Evolutionary conservation across 2,113 vertebrate genomes (phyloP).

Genomic region (Rhombomys opimus): DNA sequence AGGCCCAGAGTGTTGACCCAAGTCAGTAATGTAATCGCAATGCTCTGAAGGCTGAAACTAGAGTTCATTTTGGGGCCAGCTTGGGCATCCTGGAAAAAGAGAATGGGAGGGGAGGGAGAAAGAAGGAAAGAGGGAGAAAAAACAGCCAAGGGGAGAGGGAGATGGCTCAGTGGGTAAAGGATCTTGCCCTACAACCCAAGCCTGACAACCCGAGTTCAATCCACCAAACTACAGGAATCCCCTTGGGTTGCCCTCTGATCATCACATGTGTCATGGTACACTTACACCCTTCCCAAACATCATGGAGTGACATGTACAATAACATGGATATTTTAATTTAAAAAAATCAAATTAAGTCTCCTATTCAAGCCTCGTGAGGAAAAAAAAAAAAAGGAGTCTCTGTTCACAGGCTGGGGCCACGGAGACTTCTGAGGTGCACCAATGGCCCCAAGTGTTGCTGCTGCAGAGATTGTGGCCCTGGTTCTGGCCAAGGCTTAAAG

Average conservation of each 20-base stretch:
- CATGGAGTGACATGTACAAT: background rate
- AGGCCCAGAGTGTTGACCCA: background rate
- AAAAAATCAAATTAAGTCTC: background rate
- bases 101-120: too few species aligned
- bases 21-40: background rate
- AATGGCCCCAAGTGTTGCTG: background rate
- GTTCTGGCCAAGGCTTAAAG: background rate
- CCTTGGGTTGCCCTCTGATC: background rate
- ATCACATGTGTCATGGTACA: background rate
- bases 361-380: background rate
- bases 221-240: background rate
- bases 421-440: background rate
- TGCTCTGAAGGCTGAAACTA: background rate
- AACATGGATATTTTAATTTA: background rate
- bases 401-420: too few species aligned
- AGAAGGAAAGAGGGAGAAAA: background rate
- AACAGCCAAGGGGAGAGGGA: background rate
- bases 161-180: background rate
- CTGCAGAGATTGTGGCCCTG: background rate
- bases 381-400: background rate
- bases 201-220: background rate
- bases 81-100: background rate
- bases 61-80: background rate
- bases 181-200: background rate
- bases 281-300: background rate